These are phyloP conservation scores for Sebastes cheni DNA, from an alignment of 2,797 vertebrate genomes.

Conservation along the genomic window DNA sequence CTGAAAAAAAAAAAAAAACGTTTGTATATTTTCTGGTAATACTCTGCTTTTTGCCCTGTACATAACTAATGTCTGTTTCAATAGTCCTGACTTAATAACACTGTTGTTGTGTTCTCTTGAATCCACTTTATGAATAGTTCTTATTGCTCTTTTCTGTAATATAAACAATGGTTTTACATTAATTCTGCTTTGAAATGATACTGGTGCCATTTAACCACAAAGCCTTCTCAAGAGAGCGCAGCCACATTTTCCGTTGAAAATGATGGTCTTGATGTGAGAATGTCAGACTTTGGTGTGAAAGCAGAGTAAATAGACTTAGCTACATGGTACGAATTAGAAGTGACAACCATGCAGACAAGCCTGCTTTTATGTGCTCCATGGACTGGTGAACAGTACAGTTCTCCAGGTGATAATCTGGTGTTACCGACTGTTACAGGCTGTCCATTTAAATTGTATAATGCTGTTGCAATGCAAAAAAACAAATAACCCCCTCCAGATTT, in stretches of 20 bases:
- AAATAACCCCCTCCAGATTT: not conserved
- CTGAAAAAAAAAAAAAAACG: rapidly evolving
- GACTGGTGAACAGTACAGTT: not conserved
- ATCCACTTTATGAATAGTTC: too few species aligned
- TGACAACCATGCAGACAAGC: not conserved
- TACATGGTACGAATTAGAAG: not conserved
- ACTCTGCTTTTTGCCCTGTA: too few species aligned
- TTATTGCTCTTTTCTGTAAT: too few species aligned
- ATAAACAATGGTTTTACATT: too few species aligned
- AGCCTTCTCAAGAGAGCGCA: not conserved
- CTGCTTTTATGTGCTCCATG: not conserved
- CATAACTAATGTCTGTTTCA: not conserved
- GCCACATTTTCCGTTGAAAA: not conserved
- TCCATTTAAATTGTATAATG: not conserved
- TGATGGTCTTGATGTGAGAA: not conserved
- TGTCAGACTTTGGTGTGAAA: not conserved
- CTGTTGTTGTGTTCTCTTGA: too few species aligned
- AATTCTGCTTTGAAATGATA: too few species aligned
- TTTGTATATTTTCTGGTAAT: too few species aligned
- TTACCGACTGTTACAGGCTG: not conserved
- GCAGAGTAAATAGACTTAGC: not conserved
- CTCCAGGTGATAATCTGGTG: not conserved
- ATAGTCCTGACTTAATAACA: not conserved
- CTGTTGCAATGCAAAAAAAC: not conserved
- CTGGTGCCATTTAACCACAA: not conserved